Percentiles rank a stretch among this genome's conserved stretches.
Evolutionary conservation across 2,113 vertebrate species (phyloP).

Genomic region (Reinhardtius hippoglossoides): DNA sequence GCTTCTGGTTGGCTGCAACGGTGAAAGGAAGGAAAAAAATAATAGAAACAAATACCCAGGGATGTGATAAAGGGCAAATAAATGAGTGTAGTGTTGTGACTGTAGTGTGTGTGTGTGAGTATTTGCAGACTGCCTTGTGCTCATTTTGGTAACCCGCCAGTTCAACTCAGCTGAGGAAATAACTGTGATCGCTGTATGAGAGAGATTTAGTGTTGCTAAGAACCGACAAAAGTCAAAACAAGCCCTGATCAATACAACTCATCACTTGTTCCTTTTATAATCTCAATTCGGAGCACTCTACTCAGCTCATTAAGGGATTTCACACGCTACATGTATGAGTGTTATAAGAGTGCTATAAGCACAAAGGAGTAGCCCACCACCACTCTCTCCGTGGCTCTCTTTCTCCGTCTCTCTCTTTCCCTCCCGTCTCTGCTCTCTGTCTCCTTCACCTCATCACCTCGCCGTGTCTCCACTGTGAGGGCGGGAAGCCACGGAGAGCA

Average conservation of each 20-base stretch:
- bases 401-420: conserved; percentile 8
- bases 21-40: conserved; percentile 29
- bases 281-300: conserved; percentile 57
- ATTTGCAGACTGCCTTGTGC: conserved; percentile 64
- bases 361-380: conserved; percentile 22
- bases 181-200: conserved; percentile 66
- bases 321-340: conserved; percentile 46
- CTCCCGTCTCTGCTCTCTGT: conserved; percentile 69
- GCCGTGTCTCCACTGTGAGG: conserved; percentile 55
- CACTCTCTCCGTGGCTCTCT: conserved; percentile 39
- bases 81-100: conserved; percentile 45
- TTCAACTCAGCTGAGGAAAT: conserved; percentile 75
- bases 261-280: conserved; percentile 56
- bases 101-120: conserved; percentile 19
- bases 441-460: conserved; percentile 81
- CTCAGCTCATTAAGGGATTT: conserved; percentile 65
- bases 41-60: conserved; percentile 27
- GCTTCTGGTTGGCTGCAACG: conserved; percentile 23
- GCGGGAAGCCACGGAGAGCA: conserved; percentile 51
- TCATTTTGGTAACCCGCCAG: conserved; percentile 68
- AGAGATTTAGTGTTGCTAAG: conserved; percentile 65
- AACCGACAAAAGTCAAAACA: conserved; percentile 61
- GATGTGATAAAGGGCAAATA: conserved; percentile 49
- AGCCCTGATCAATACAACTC: conserved; percentile 55
- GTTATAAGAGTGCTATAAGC: conserved; percentile 25